Evolutionary conservation across 2,888 invertebrate genomes (phyloP).

Genomic region (Athetis lepigone): DNA sequence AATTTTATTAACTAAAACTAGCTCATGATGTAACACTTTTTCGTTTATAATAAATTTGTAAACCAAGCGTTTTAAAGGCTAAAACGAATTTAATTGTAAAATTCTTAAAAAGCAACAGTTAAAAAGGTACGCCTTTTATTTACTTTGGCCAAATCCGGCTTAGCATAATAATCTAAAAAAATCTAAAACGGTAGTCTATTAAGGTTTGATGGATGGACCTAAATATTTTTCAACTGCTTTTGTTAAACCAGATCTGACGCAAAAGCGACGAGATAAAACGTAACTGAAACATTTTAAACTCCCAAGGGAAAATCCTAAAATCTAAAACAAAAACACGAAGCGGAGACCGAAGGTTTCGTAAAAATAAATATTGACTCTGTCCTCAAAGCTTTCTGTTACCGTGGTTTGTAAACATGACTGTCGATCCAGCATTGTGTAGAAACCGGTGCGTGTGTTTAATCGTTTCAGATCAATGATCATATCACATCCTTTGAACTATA

Average conservation of each 20-base stretch:
- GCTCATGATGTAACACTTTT: neutral
- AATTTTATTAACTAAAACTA: neutral
- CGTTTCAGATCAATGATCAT: conserved; percentile 56
- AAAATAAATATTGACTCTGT: conserved; percentile 50
- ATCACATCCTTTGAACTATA: conserved; percentile 8
- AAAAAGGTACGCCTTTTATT: conserved; percentile 1
- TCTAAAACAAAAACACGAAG: conserved; percentile 38
- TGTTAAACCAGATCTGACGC: conserved; percentile 28
- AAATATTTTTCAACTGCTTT: conserved; percentile 12
- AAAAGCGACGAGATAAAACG: conserved; percentile 31
- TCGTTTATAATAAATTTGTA: neutral
- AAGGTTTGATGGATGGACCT: conserved; percentile 25
- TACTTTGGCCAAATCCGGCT: conserved; percentile 20
- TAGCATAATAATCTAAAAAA: conserved; percentile 25
- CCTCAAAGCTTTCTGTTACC: conserved; percentile 45
- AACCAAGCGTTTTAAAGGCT: neutral
- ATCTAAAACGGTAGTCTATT: conserved; percentile 15
- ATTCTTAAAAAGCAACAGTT: conserved; percentile 4
- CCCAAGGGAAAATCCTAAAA: conserved; percentile 24
- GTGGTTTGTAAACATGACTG: conserved; percentile 38
- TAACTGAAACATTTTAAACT: conserved; percentile 28
- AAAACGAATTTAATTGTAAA: neutral
- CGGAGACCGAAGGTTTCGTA: conserved; percentile 28
- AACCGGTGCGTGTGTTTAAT: conserved; percentile 45
- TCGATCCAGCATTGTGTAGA: conserved; percentile 22